These are phyloP conservation scores for Pandemis heparana DNA, from an alignment of 2,888 invertebrate genomes.

Conservation along the genomic window DNA sequence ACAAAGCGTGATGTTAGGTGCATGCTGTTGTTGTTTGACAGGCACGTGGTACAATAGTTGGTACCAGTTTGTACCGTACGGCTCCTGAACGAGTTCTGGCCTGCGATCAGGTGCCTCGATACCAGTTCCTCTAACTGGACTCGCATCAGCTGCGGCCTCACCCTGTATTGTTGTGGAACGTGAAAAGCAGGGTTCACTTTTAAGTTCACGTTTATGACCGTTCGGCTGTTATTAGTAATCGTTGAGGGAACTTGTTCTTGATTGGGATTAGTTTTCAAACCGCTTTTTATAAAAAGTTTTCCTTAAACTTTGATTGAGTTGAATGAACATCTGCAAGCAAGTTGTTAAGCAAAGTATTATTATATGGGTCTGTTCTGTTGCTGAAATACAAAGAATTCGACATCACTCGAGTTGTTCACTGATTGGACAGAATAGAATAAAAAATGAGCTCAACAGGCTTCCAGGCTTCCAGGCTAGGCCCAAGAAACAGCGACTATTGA, in stretches of 20 bases:
- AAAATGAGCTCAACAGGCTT: no score
- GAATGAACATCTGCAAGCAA: neutral
- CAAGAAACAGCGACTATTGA: no score
- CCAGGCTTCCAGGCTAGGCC: no score
- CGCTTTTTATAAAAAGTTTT: neutral
- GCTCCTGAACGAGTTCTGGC: slow-evolving; percentile 82
- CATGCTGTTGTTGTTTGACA: slow-evolving; percentile 68
- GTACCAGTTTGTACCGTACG: slow-evolving; percentile 83
- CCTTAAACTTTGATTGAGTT: neutral
- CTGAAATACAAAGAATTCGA: no score
- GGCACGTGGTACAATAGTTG: slow-evolving; percentile 78
- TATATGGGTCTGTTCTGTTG: no score
- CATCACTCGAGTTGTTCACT: no score
- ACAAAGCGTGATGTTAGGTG: slow-evolving; percentile 39
- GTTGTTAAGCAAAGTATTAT: neutral
- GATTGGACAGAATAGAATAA: no score
- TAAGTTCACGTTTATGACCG: slow-evolving; percentile 10
- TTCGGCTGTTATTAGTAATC: neutral
- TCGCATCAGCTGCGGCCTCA: slow-evolving; percentile 77
- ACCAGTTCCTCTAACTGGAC: slow-evolving; percentile 84
- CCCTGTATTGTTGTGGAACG: slow-evolving; percentile 23
- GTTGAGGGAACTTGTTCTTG: neutral
- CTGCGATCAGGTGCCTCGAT: slow-evolving; percentile 81
- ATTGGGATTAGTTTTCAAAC: neutral
- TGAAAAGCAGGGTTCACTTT: slow-evolving; percentile 11